Percentiles rank a stretch among this genome's conserved stretches.
Conservation (phyloP, 2,888 invertebrate genomes). For the Plebejus melissa region DNA sequence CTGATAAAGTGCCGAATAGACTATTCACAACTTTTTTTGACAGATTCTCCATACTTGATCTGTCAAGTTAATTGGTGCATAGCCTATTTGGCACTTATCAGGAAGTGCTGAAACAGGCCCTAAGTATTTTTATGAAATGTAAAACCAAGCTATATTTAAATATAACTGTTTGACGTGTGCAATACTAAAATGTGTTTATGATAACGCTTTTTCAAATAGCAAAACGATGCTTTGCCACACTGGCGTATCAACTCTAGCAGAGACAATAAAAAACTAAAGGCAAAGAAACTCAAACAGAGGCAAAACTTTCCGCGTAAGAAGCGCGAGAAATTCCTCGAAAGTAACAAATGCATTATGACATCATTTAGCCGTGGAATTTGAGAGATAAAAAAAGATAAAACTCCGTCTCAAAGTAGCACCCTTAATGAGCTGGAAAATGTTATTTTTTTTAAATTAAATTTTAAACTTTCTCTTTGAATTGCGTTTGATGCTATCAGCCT, state of each 20-base stretch:
- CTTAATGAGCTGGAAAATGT: conserved; percentile 26
- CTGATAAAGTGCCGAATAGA: no score
- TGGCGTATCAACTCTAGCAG: background rate
- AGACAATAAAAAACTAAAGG: background rate
- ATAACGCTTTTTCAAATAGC: no score
- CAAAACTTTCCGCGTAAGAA: background rate
- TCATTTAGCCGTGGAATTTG: background rate
- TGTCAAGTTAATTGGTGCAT: no score
- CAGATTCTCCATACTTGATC: no score
- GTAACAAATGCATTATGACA: background rate
- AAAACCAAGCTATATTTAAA: no score
- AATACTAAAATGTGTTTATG: no score
- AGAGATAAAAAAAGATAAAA: conserved; percentile 17
- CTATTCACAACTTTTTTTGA: no score
- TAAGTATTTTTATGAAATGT: no score
- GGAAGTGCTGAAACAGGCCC: no score
- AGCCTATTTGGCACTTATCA: no score
- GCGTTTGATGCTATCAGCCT: conserved; percentile 19
- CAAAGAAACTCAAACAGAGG: background rate
- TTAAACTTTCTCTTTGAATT: conserved; percentile 21
- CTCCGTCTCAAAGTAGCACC: conserved; percentile 10
- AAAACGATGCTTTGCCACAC: no score
- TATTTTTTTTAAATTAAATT: conserved; percentile 12
- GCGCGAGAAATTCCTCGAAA: background rate
- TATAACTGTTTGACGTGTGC: no score